phyloP scores from a whole-genome alignment of 2,888 invertebrate species.

The Ferrisia virgata region DNA sequence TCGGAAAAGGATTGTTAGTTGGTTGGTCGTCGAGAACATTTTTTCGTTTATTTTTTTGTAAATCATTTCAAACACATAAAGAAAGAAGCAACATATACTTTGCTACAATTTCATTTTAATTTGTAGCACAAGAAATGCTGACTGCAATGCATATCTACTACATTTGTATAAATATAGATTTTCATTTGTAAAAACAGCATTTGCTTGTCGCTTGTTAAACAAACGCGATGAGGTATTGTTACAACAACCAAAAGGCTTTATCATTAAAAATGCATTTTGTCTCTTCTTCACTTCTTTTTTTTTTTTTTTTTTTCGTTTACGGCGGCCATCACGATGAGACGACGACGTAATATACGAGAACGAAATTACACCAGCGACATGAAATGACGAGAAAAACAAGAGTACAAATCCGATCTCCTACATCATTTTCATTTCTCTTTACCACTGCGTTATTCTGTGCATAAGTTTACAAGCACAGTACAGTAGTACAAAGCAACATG shows the following conservation, averaged over 20 bases:
- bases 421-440: neutral
- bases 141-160: neutral
- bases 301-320: neutral
- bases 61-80: too few species aligned
- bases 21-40: too few species aligned
- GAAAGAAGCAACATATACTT: too few species aligned
- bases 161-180: neutral
- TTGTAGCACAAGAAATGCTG: neutral
- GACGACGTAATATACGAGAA: neutral
- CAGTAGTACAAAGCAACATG: too few species aligned
- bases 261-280: constrained; percentile 11
- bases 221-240: neutral
- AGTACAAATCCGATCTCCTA: neutral
- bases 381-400: neutral
- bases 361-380: neutral
- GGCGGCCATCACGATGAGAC: neutral
- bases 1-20: too few species aligned
- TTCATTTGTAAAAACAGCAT: constrained; percentile 11
- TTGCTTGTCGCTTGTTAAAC: neutral
- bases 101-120: neutral
- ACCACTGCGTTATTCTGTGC: too few species aligned
- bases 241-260: neutral
- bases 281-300: too few species aligned
- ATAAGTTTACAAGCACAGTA: too few species aligned
- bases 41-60: too few species aligned